Base-by-base conservation (phyloP, 92 coral and sea anemone genomes). In the Epizoanthus ramosus region DNA sequence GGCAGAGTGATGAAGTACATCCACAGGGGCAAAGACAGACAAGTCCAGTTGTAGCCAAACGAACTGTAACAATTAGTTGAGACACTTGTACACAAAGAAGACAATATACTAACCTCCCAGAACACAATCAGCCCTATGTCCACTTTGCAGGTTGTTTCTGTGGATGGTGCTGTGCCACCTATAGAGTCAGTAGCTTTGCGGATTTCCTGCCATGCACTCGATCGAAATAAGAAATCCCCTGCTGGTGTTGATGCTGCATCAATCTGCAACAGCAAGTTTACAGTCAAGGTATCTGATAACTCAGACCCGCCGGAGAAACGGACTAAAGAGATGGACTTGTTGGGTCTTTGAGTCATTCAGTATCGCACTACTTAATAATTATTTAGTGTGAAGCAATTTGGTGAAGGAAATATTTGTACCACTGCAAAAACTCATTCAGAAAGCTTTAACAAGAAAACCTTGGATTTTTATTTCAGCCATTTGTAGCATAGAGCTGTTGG, bases 191-290 rank as follows among this genome's bases (percentile, higher is more conserved):
- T 59, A 9, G 73, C 65, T 45, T 88, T 79, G 66, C 83, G 81
- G 72, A 93, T 63, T 58, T 95, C 98, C 59, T 90, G 82, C 98
- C 98, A 93, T 0, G 94, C 87, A 1, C 85, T 92, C n/a, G 98
- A 93, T 73, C 98, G 90, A 71, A 92, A 92, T 88, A 91, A 89
- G 87, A 95, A 93, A 80, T 95, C 98, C 63, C 88, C 93, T n/a
- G 95, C 91, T 5, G 98, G 98, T 4, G 94, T 88, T 39, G 85
- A 82, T 19, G 96, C 90, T 24, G 92, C 92, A 47, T 92, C 88
- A 43, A 86, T 89, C 98, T 95, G 70, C 53, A 77, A 52, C 39
- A 72, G 69, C 83, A 21, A 56, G 6, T 63, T 8, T 37, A 37
- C 43, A 37, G 6, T 37, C 43, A 37, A 37, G 43, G 0, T 1